Conservation (phyloP, 2,797 vertebrate genomes). For the Microchirus variegatus region DNA sequence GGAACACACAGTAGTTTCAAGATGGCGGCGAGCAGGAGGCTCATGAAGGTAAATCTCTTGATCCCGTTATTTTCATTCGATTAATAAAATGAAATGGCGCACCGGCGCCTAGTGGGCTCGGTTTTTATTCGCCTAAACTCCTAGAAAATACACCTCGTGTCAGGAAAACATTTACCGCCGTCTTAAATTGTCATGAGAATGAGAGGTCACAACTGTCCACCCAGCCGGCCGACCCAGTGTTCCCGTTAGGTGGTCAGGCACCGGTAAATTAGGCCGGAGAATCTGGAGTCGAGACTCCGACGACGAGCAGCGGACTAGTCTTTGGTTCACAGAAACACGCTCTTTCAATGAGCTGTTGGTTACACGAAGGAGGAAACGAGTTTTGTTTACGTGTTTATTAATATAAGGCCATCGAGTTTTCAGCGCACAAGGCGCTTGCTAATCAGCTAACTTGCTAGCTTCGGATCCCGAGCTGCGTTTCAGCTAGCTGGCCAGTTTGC, state of each 20-base stretch:
- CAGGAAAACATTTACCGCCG: accelerated
- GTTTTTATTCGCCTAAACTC: neutral
- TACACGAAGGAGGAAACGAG: neutral
- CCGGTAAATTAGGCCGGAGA: slow-evolving; percentile 71
- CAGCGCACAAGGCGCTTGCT: slow-evolving; percentile 28
- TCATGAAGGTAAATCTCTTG: slow-evolving; percentile 79
- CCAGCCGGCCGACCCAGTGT: slow-evolving; percentile 48
- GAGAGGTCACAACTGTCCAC: slow-evolving; percentile 62
- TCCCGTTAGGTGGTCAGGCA: slow-evolving; percentile 50
- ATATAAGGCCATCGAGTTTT: slow-evolving; percentile 1
- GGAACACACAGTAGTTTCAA: slow-evolving; percentile 81
- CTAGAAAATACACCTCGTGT: accelerated
- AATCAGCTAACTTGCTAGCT: slow-evolving; percentile 50
- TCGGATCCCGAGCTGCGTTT: slow-evolving; percentile 31
- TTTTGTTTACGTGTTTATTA: neutral
- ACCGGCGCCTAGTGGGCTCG: accelerated
- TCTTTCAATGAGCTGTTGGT: accelerated
- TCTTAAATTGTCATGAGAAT: slow-evolving; percentile 10
- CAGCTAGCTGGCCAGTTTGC: slow-evolving; percentile 31
- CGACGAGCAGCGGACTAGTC: accelerated
- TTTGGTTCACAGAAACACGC: neutral
- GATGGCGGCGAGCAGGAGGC: slow-evolving; percentile 87
- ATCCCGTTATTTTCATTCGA: slow-evolving; percentile 40
- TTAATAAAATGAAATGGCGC: neutral
- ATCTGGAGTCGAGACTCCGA: neutral